Percentiles rank a stretch among this genome's conserved stretches.
Evolutionary conservation across 2,888 invertebrate genomes (phyloP).

Genomic region (Patella pellucida): DNA sequence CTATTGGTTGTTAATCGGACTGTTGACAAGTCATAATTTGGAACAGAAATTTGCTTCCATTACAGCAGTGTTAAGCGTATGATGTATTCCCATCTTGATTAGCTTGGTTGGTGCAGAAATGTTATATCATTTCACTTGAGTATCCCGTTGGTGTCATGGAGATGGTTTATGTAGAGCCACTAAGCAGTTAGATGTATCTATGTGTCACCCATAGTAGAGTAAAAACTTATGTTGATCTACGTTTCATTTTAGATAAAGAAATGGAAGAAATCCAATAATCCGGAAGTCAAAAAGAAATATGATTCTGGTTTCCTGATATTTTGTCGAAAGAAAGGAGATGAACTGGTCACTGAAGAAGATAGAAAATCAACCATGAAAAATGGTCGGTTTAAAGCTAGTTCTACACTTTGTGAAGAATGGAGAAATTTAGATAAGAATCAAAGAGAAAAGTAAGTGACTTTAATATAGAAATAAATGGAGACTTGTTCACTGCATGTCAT

Average conservation of each 20-base stretch:
- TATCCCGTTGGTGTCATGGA: not conserved
- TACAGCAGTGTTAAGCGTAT: too few species aligned
- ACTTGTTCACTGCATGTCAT: too few species aligned
- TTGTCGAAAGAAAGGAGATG: slow-evolving; percentile 38
- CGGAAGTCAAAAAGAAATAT: slow-evolving; percentile 21
- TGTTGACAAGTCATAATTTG: too few species aligned
- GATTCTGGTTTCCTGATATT: slow-evolving; percentile 56
- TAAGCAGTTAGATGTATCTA: not conserved
- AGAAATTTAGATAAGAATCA: slow-evolving; percentile 76
- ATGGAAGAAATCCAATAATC: slow-evolving; percentile 48
- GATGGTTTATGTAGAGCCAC: not conserved
- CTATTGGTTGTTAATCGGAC: too few species aligned
- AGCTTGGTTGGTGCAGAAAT: too few species aligned
- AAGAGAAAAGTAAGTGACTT: slow-evolving; percentile 72
- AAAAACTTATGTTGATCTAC: not conserved
- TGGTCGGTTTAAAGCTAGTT: slow-evolving; percentile 67
- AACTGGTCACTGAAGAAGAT: slow-evolving; percentile 19
- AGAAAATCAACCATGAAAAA: slow-evolving; percentile 13
- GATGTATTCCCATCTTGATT: too few species aligned
- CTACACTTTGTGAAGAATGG: slow-evolving; percentile 80
- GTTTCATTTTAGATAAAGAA: slow-evolving; percentile 49
- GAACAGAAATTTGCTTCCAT: too few species aligned
- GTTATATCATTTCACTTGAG: too few species aligned
- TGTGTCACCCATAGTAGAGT: not conserved
- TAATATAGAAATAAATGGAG: not conserved